Evolutionary conservation across 1,140 invertebrate genomes (phyloP), one percentile per base, ranked within the genome.

Genomic region (Musca domestica): DNA sequence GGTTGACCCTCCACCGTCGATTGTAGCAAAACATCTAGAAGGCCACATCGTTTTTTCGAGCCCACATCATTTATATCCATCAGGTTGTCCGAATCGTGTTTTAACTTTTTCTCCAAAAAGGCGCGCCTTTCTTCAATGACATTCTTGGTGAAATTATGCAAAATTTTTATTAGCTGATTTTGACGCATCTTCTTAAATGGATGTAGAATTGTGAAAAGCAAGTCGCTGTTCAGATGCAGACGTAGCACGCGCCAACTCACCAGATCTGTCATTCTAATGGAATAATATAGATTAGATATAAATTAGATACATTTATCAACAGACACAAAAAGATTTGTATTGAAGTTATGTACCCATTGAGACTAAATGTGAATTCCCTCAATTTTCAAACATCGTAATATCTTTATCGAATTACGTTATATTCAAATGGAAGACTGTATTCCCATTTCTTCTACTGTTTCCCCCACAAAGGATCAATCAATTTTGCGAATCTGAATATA

Each of bases 21-120:
- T 71, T 90, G 82, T 1, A 95, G 81, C 7, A 95, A 76, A 34
- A 93, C 80, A 83, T 95, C 93, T 70, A 95, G 82, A 81, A 95
- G 90, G 0, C 90, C 91, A 67, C 90, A 81, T 70, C 87, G 85
- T 64, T 89, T 90, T 74, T 86, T 87, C 1, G 56, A 9, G 41
- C 34, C 19, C 2, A 15, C 14, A 17, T 6, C 10, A 41, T 41
- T 12, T 5, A 2, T 5, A 41, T 41, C 34, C 27, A 30, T 4
- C 2, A 2, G 34, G 12, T 41, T 41, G 6, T 41, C 34, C 6
- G 4, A 2, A 14, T 22, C 17, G 25, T 67, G 23, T 74, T 41
- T 15, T 70, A 46, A 54, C 70, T 68, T 84, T 84, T 72, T 81
- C 72, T 23, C 27, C 0, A 79, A 68, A 7, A 76, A 48, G 17